Conservation (phyloP, 2,888 invertebrate species). For the Beris chalybata region DNA sequence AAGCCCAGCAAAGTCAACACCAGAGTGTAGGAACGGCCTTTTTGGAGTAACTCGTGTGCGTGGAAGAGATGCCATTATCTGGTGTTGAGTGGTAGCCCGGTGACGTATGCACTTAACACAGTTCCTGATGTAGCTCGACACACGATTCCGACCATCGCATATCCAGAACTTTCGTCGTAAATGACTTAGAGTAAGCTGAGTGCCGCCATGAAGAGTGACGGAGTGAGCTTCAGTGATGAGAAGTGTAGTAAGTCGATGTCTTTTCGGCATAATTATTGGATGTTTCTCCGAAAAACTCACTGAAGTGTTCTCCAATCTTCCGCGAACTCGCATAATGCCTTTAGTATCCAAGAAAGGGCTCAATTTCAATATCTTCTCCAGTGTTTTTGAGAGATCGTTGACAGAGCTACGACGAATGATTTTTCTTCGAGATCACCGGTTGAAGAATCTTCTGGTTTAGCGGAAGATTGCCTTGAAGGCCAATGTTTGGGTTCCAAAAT, state of each 20-base stretch:
- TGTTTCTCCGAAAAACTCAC: neutral
- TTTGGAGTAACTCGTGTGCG: no score
- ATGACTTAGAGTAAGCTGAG: neutral
- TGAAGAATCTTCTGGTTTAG: no score
- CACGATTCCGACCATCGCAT: neutral
- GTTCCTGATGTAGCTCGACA: neutral
- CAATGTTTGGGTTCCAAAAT: no score
- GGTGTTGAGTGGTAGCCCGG: neutral
- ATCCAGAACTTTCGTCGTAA: constrained; percentile 5
- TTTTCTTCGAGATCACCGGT: no score
- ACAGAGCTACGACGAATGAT: no score
- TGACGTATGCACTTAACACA: neutral
- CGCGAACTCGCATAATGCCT: neutral
- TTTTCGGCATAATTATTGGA: constrained; percentile 3
- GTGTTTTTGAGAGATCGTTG: no score
- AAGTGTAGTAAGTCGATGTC: neutral
- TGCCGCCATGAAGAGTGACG: neutral
- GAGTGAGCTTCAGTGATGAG: neutral
- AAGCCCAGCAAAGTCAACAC: no score
- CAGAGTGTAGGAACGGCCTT: no score
- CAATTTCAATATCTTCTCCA: neutral
- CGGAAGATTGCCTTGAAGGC: no score
- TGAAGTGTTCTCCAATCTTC: constrained; percentile 2
- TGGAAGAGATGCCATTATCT: constrained; percentile 10
- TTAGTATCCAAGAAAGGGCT: neutral